Conservation (phyloP, 2,797 vertebrate species). For the Cossypha dichroa region DNA sequence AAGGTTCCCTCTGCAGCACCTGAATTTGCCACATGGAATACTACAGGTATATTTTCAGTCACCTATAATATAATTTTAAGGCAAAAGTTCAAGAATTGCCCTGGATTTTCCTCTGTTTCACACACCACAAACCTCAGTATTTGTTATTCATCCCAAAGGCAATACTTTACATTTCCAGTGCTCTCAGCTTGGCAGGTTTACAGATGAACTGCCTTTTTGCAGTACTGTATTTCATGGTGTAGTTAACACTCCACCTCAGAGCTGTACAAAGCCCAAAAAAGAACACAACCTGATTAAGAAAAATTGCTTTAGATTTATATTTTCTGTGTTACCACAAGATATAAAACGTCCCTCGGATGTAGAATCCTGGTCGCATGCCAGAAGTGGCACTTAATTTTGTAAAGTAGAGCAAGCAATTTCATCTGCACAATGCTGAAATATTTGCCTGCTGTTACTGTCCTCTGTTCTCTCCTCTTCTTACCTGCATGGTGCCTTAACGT, state of each 20-base stretch:
- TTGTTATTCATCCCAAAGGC: slow-evolving; percentile 2
- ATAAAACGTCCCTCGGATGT: not conserved
- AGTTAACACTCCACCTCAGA: not conserved
- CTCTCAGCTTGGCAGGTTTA: not conserved
- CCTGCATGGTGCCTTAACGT: not conserved
- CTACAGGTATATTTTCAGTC: not conserved
- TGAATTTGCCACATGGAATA: not conserved
- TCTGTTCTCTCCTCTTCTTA: not conserved
- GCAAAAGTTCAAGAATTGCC: not conserved
- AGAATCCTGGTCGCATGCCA: not conserved
- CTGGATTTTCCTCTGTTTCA: slow-evolving; percentile 3
- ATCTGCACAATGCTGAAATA: not conserved
- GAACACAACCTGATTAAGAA: not conserved
- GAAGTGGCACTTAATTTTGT: not conserved
- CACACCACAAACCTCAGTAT: not conserved
- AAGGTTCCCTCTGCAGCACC: not conserved
- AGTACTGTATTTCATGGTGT: not conserved
- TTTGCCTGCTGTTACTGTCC: not conserved
- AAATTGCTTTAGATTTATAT: not conserved
- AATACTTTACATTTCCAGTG: not conserved
- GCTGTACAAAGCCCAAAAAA: not conserved
- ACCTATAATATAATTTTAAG: not conserved
- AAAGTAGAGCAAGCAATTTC: not conserved
- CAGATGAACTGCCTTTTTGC: not conserved
- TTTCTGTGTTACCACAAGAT: not conserved